phyloP scores from a whole-genome alignment of 2,888 invertebrate genomes.

The Aspidiotus rigidus region DNA sequence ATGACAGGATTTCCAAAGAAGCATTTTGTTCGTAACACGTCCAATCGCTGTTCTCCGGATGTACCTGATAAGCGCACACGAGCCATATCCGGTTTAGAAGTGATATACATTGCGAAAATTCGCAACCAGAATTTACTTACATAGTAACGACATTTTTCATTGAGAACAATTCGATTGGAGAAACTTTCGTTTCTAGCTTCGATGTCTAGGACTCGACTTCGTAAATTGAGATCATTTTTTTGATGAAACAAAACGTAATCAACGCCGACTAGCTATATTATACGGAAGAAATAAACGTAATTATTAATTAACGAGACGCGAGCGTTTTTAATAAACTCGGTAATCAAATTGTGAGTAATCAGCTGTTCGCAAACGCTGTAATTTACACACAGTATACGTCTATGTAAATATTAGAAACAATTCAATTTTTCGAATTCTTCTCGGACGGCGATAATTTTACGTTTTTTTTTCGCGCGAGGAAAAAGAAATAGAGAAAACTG shows the following conservation, averaged over 20 bases:
- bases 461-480: background rate
- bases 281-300: background rate
- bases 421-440: too few species aligned
- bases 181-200: constrained; percentile 91
- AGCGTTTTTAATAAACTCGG: too few species aligned
- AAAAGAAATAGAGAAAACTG: constrained; percentile 3
- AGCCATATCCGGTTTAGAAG: background rate
- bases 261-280: constrained; percentile 73
- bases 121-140: constrained; percentile 50
- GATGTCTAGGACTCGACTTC: constrained; percentile 69
- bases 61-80: constrained; percentile 53
- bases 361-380: too few species aligned
- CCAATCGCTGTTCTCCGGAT: constrained; percentile 88
- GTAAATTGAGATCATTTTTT: constrained; percentile 73
- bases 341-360: too few species aligned
- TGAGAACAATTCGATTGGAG: constrained; percentile 66
- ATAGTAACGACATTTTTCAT: constrained; percentile 79
- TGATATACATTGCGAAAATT: background rate
- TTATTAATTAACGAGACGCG: too few species aligned
- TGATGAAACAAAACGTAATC: constrained; percentile 85
- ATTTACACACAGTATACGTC: background rate
- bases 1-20: constrained; percentile 82
- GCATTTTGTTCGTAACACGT: constrained; percentile 94
- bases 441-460: too few species aligned
- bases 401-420: background rate